A percentile compares a stretch with the other conserved stretches of the same genome.
Conservation (phyloP, 2,797 vertebrate genomes). For the Helostoma temminkii region DNA sequence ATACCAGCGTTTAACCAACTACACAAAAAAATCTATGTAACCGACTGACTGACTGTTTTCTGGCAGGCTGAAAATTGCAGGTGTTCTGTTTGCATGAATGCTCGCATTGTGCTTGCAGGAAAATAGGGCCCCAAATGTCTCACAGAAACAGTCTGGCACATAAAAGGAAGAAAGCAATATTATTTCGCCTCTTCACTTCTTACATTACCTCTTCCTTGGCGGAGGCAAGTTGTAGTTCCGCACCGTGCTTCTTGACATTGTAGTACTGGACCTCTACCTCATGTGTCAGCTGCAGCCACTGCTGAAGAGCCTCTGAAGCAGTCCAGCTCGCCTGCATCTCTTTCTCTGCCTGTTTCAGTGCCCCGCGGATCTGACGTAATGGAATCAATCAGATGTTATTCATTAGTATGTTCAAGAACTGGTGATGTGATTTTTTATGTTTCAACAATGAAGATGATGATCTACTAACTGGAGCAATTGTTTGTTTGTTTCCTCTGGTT, state of each 20-base stretch:
- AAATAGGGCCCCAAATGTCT: too few relatives aligned
- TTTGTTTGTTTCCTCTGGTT: background rate
- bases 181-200: background rate
- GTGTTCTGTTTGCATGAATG: too few relatives aligned
- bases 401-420: background rate
- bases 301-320: slow-evolving; percentile 92
- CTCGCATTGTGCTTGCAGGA: too few relatives aligned
- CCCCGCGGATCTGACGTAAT: slow-evolving; percentile 89
- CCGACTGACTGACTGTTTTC: too few relatives aligned
- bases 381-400: slow-evolving; percentile 7
- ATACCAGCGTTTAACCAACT: too few relatives aligned
- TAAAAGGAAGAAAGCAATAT: background rate
- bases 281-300: slow-evolving; percentile 97
- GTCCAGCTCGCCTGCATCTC: slow-evolving; percentile 93
- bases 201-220: slow-evolving; percentile 95
- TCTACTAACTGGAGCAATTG: background rate
- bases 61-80: too few relatives aligned
- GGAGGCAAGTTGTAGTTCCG: slow-evolving; percentile 90
- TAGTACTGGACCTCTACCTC: slow-evolving; percentile 99
- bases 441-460: background rate
- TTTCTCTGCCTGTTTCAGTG: slow-evolving; percentile 95
- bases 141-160: too few relatives aligned
- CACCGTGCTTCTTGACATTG: slow-evolving; percentile 96
- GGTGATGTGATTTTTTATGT: background rate
- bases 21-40: too few relatives aligned